phyloP scores from a whole-genome alignment of 2,888 invertebrate species.

The Volucella inflata region DNA sequence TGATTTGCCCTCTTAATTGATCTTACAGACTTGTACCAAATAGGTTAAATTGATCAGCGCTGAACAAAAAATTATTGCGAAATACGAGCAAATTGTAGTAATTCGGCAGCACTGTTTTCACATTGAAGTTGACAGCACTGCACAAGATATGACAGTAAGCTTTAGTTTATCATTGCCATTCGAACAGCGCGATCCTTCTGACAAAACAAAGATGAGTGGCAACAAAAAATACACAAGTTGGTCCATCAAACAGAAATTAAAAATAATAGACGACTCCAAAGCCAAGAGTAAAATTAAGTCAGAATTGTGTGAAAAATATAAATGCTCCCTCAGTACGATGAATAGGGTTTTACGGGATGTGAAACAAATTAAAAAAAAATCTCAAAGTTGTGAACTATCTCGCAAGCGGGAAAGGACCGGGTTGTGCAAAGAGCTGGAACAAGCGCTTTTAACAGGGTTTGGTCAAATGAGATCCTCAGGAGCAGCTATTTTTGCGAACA shows the following conservation, averaged over 20 bases:
- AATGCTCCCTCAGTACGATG: conserved; percentile 43
- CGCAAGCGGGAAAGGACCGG: conserved; percentile 35
- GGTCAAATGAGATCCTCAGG: conserved; percentile 42
- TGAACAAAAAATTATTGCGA: neutral
- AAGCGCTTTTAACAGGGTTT: conserved; percentile 30
- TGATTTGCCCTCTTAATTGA: neutral
- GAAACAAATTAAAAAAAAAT: too few relatives aligned
- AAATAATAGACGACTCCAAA: conserved; percentile 23
- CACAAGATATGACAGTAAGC: neutral
- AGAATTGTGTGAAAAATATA: neutral
- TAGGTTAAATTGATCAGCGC: neutral
- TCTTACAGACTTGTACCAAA: neutral
- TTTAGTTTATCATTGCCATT: neutral
- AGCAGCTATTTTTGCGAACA: conserved; percentile 36
- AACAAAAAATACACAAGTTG: conserved; percentile 32
- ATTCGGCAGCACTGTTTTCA: conserved; percentile 21
- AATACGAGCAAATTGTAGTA: neutral
- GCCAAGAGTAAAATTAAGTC: neutral
- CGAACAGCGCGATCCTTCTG: neutral
- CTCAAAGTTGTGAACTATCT: conserved; percentile 26
- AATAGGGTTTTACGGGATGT: conserved; percentile 35
- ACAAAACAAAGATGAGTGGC: too few relatives aligned
- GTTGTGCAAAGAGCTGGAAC: conserved; percentile 21
- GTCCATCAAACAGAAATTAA: conserved; percentile 32
- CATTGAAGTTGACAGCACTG: conserved; percentile 1